Base-by-base conservation (phyloP, 1,140 invertebrate species). In the Hylaeus anthracinus region DNA sequence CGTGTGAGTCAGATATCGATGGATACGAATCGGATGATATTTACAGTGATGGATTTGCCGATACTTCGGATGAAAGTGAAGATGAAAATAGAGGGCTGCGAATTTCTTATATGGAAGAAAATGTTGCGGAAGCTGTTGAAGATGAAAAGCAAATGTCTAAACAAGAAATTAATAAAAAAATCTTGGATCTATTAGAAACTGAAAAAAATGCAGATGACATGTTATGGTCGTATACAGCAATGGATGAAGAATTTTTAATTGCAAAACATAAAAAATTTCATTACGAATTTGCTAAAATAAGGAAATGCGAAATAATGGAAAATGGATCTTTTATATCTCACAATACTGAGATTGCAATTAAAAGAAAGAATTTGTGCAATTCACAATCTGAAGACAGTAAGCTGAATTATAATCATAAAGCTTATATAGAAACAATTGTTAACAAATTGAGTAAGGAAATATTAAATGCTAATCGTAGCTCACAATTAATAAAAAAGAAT, bases 61-160 rank as follows among this genome's bases (percentile, higher is more conserved):
- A 94, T 72, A 92, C 88, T 4, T 90, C 90, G 37, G 91, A 92
- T 12, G 92, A 91, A 48, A 89, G 87, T 74, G 89, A 90, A 41
- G 92, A 92, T 86, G 88, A 91, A 74, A 88, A 87, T 82, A 92
- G 93, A 58, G 95, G 96, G 1, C 92, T 97, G 0, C 94, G 95
- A 61, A 97, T 98, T 85, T 95, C 97, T 79, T 98, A 97, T 87
- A 97, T 96, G 84, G 96, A 96, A 2, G 96, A 97, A 45, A 97
- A 97, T 92, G 95, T 97, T 56, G 97, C 97, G 1, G 97, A 98
- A 92, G 97, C 97, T 0, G 94, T 98, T 1, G 97, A 98, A 84
- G 93, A 96, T 74, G 95, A 95, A 66, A 93, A 88, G 5, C 87
- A 91, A 67, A 90, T 90, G 15, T 88, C 82, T 53, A 93, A 91